Base-by-base conservation (phyloP, 2,113 vertebrate genomes). In the Oplegnathus fasciatus region DNA sequence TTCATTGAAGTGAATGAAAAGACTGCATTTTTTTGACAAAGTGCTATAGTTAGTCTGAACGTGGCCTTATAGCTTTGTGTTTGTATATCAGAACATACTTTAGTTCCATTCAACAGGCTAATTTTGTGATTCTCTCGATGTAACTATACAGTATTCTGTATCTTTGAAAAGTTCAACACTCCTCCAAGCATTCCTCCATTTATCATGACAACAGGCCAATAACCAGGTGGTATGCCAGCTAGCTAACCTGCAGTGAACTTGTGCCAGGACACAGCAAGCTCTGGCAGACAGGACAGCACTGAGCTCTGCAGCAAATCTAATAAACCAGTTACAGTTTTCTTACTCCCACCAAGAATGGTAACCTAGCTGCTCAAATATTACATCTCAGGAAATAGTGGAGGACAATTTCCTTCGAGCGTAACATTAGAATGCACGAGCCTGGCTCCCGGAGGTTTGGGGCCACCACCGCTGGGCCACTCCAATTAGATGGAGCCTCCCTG, bases 391-490 rank as follows among this genome's bases (percentile, higher is more conserved):
- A 99, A 97, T 95, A 87, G 94, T 92, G 93, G 89, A 95, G 90
- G 96, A 96, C 96, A 97, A 96, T 96, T 97, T 98, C 96, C 97
- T 96, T 94, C 60, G 37, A 86, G 89, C 93, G 97, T 97, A 99
- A 98, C 95, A 82, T 95, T 96, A 98, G 97, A 97, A 95, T 90
- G 94, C 93, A 94, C 91, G 85, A 93, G 86, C 87, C 90, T 81
- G 95, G 95, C 95, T 96, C 95, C 95, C 88, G 92, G 94, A 91
- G 95, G 89, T 94, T 93, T 82, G 91, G 95, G 93, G 95, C 95
- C 95, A 90, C 95, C 94, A 94, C 91, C 89, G 69, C 92, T 90
- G 95, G 94, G 94, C 90, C 37, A 84, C 93, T 93, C 94, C 96
- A 96, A 96, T 96, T 97, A 97, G 94, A 96, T 86, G 94, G 95